Conservation (phyloP, 2,888 invertebrate species). For the Deilephila elpenor region DNA sequence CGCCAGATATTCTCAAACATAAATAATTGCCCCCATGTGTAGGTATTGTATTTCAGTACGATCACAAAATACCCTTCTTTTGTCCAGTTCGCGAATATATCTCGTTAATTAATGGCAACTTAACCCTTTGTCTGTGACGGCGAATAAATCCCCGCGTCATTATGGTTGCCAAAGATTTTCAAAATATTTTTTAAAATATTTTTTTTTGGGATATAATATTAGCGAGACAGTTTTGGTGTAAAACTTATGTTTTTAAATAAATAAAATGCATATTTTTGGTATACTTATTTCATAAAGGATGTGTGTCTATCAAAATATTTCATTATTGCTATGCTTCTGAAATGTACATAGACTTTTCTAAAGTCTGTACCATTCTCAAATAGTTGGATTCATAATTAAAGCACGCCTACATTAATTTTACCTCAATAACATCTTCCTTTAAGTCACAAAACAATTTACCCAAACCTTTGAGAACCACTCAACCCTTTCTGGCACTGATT, state of each 20-base stretch:
- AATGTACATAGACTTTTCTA: no score
- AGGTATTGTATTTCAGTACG: conserved; percentile 3
- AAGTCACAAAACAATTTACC: neutral
- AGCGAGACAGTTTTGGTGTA: no score
- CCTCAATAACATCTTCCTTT: neutral
- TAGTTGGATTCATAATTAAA: no score
- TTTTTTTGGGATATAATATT: no score
- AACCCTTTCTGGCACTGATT: conserved; percentile 74
- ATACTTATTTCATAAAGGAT: neutral
- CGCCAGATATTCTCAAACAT: neutral
- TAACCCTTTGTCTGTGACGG: conserved; percentile 66
- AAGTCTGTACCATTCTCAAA: no score
- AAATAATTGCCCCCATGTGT: conserved; percentile 2
- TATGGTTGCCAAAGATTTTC: conserved; percentile 54
- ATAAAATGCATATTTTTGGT: no score
- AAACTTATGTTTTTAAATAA: no score
- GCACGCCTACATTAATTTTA: neutral
- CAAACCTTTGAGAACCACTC: conserved; percentile 53
- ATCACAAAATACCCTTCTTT: conserved; percentile 28
- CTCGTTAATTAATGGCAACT: conserved; percentile 69
- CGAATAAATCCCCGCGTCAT: conserved; percentile 55
- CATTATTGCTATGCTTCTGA: no score
- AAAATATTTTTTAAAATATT: neutral
- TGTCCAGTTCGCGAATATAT: conserved; percentile 51
- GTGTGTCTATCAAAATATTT: no score